A percentile compares a stretch with the other conserved stretches of the same genome.
These are phyloP conservation scores for Argyrosomus japonicus DNA, from an alignment of 2,113 vertebrate genomes.

Conservation along the genomic window DNA sequence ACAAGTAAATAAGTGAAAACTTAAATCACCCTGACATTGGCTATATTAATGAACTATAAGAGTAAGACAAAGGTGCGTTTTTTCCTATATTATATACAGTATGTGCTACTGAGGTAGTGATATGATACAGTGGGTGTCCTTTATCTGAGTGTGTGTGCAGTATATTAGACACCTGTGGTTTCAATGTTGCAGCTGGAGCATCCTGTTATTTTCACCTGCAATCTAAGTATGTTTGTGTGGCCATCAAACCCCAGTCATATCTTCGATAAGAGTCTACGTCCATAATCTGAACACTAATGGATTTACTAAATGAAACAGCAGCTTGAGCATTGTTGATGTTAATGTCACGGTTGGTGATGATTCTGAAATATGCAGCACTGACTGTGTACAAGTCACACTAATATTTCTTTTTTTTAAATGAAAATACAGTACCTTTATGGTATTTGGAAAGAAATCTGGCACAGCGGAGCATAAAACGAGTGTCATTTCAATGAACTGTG, in stretches of 20 bases:
- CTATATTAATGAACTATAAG: too few relatives aligned
- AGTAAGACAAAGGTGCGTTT: too few relatives aligned
- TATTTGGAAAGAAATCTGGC: neutral
- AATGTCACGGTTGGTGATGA: neutral
- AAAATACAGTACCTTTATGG: neutral
- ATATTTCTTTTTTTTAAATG: neutral
- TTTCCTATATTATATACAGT: too few relatives aligned
- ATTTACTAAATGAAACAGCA: neutral
- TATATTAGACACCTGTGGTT: neutral
- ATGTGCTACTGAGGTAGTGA: too few relatives aligned
- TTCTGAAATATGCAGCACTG: neutral
- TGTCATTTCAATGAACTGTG: constrained; percentile 34
- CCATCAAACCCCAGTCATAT: neutral
- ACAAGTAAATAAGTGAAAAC: too few relatives aligned
- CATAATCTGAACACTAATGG: neutral
- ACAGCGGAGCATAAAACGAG: neutral
- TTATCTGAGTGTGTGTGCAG: too few relatives aligned
- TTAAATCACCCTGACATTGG: too few relatives aligned
- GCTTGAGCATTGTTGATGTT: neutral
- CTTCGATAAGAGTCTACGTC: neutral
- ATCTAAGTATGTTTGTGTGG: neutral
- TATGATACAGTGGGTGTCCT: too few relatives aligned
- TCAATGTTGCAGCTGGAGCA: neutral
- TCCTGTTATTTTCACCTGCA: neutral
- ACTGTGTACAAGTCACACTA: neutral